These are phyloP conservation scores for Sebastes minor DNA, from an alignment of 2,797 vertebrate species.

Conservation along the genomic window DNA sequence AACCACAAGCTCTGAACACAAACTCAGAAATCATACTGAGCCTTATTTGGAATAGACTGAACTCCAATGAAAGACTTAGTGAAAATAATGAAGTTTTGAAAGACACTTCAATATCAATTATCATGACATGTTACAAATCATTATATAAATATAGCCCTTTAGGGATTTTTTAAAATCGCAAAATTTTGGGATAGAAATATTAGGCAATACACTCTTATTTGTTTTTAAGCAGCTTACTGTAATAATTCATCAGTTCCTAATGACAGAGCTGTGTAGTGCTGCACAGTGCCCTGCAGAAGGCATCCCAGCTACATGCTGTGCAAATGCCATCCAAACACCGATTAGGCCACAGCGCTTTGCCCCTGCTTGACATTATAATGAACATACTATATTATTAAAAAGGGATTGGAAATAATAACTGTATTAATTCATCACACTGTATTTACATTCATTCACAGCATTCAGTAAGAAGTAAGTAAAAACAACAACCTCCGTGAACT, in stretches of 20 bases:
- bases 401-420: not conserved
- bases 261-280: constrained; percentile 45
- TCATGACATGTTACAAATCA: not conserved
- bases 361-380: not conserved
- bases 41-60: not conserved
- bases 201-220: not conserved
- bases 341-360: not conserved
- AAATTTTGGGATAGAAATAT: not conserved
- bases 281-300: constrained; percentile 56
- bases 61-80: not conserved
- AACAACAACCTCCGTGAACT: not conserved
- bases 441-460: not conserved
- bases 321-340: not conserved
- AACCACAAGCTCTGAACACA: too few species aligned
- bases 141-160: not conserved
- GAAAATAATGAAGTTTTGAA: not conserved
- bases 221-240: not conserved
- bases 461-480: not conserved
- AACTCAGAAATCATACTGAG: too few species aligned
- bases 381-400: not conserved
- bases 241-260: not conserved
- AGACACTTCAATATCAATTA: not conserved
- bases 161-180: not conserved
- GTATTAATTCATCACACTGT: not conserved
- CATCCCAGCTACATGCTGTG: constrained; percentile 30